Conservation (phyloP, 2,888 invertebrate genomes). For the Pelosia muscerda region DNA sequence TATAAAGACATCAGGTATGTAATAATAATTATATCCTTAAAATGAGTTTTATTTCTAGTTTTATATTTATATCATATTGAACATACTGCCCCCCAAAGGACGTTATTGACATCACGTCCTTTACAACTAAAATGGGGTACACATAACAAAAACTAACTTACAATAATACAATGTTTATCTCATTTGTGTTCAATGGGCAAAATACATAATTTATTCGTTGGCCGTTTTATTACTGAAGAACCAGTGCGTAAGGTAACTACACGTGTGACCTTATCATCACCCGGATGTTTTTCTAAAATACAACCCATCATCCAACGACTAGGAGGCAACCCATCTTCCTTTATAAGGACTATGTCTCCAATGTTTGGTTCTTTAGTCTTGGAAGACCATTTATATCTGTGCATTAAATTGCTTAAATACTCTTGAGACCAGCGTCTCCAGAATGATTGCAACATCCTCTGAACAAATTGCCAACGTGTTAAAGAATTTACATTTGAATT, state of each 20-base stretch:
- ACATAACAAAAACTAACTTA: too few relatives aligned
- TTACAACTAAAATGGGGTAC: too few relatives aligned
- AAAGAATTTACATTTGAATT: background rate
- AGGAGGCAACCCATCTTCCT: background rate
- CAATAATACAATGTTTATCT: too few relatives aligned
- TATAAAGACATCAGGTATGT: too few relatives aligned
- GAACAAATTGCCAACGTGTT: slow-evolving; percentile 5
- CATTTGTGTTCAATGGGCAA: too few relatives aligned
- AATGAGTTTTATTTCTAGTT: too few relatives aligned
- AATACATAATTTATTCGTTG: background rate
- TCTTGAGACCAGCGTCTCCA: background rate
- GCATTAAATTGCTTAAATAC: slow-evolving; percentile 1
- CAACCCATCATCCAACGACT: background rate
- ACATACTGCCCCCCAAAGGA: too few relatives aligned
- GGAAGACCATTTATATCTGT: background rate
- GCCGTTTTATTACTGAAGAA: background rate
- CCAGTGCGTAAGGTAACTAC: background rate
- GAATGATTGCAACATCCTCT: background rate
- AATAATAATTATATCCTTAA: too few relatives aligned
- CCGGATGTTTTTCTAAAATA: background rate
- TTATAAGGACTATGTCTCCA: background rate
- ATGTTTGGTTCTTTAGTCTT: background rate
- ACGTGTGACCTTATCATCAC: background rate
- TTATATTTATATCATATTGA: too few relatives aligned
- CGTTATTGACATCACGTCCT: too few relatives aligned